Evolutionary conservation across 2,888 invertebrate species (phyloP).

Genomic region (Cylindroiulus punctatus): DNA sequence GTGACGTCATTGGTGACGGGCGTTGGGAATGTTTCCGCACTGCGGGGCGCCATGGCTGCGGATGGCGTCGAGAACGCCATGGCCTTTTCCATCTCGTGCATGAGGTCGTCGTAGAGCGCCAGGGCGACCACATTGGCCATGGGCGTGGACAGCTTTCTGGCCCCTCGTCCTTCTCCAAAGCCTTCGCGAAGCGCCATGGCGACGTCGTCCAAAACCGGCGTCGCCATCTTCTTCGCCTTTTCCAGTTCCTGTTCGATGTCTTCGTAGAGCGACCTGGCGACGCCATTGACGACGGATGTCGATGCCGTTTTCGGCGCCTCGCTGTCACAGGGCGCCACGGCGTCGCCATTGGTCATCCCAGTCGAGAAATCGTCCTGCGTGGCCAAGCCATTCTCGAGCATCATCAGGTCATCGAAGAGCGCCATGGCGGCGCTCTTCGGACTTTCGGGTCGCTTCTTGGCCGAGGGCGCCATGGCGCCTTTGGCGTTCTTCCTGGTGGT

Average conservation of each 20-base stretch:
- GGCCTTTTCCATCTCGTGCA: background rate
- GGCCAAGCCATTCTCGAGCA: background rate
- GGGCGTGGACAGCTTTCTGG: background rate
- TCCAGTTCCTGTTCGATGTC: background rate
- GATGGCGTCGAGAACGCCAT: background rate
- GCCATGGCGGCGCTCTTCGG: constrained; percentile 24
- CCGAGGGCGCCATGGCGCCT: background rate
- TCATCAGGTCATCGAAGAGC: background rate
- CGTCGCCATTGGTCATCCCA: background rate
- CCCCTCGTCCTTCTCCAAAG: background rate
- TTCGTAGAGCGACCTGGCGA: background rate
- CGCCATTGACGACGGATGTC: background rate
- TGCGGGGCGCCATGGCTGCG: background rate
- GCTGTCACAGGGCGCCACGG: background rate
- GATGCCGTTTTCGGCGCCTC: background rate
- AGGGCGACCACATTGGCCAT: constrained; percentile 16
- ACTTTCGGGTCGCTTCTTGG: background rate
- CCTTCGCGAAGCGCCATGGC: background rate
- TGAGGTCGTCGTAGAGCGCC: background rate
- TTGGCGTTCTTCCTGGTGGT: background rate
- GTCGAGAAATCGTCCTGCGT: background rate
- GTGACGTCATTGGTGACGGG: background rate
- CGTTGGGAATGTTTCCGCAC: background rate
- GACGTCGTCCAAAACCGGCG: background rate
- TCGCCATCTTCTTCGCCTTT: background rate